phyloP scores from a whole-genome alignment of 2,888 invertebrate genomes.

The Ectropis crepuscularia region DNA sequence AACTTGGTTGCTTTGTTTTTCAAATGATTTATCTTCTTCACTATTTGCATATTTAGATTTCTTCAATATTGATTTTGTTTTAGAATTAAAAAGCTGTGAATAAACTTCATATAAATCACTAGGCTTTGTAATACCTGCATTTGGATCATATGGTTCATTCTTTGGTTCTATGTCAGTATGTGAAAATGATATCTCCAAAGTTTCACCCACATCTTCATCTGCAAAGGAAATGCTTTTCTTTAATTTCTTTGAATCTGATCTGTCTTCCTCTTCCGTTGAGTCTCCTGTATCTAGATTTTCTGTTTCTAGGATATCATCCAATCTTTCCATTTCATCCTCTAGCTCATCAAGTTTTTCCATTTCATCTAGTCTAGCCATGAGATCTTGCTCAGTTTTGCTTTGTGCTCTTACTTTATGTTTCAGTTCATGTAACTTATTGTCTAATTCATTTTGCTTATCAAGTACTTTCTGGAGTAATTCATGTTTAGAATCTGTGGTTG shows the following conservation, averaged over 20 bases:
- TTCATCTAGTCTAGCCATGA: conserved; percentile 80
- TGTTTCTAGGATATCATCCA: conserved; percentile 52
- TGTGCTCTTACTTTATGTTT: conserved; percentile 57
- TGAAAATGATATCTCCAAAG: conserved; percentile 66
- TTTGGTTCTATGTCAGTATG: conserved; percentile 62
- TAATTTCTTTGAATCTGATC: conserved; percentile 37
- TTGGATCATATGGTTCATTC: conserved; percentile 54
- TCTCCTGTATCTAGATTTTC: conserved; percentile 48
- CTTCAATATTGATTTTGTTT: conserved; percentile 71
- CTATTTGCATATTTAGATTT: conserved; percentile 61
- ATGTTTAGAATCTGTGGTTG: conserved; percentile 46
- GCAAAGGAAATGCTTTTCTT: conserved; percentile 71
- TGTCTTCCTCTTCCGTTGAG: conserved; percentile 58
- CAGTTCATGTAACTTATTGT: conserved; percentile 61
- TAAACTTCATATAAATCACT: conserved; percentile 74
- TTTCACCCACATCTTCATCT: conserved; percentile 69
- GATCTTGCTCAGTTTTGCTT: conserved; percentile 67
- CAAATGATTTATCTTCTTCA: conserved; percentile 21
- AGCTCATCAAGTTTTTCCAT: conserved; percentile 80
- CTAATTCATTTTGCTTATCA: conserved; percentile 68
- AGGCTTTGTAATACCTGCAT: conserved; percentile 69
- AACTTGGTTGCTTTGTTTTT: conserved; percentile 12
- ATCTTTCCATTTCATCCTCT: conserved; percentile 84
- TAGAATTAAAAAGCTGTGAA: conserved; percentile 54
- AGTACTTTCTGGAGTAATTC: conserved; percentile 66